These are phyloP conservation scores for Luperina nickerlii DNA, from an alignment of 2,888 invertebrate genomes.

Conservation along the genomic window DNA sequence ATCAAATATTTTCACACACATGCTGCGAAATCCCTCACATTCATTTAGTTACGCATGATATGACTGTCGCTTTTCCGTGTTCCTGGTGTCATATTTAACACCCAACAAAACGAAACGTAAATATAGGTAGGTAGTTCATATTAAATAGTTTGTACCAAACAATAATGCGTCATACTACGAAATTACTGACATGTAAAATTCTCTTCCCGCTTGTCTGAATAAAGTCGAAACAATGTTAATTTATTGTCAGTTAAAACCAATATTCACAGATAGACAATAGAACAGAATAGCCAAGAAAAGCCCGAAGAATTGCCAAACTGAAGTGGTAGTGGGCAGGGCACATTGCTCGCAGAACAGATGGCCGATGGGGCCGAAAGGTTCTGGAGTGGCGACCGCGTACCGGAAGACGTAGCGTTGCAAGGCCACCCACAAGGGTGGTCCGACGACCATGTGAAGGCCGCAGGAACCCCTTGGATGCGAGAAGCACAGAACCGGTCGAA, in stretches of 20 bases:
- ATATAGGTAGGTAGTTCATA: not conserved
- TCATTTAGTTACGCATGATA: not conserved
- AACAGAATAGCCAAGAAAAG: not conserved
- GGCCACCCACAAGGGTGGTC: no score
- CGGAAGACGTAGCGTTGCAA: no score
- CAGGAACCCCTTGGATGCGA: no score
- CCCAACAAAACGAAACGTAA: not conserved
- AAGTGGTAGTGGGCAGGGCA: no score
- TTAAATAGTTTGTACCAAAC: not conserved
- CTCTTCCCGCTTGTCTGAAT: constrained; percentile 8
- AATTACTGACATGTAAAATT: constrained; percentile 18
- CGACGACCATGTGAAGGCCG: no score
- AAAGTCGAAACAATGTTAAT: constrained; percentile 9
- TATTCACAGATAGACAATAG: constrained; percentile 5
- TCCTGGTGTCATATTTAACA: not conserved
- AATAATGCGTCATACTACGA: not conserved
- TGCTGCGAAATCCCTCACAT: constrained; percentile 3
- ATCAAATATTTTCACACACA: not conserved
- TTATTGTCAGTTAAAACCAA: constrained; percentile 10
- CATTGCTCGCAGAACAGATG: no score
- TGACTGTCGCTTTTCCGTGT: not conserved
- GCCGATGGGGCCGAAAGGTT: no score
- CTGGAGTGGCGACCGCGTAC: no score
- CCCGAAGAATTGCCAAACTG: no score
- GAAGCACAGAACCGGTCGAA: no score